phyloP scores from a whole-genome alignment of 2,113 vertebrate species.

The Plecotus auritus region DNA sequence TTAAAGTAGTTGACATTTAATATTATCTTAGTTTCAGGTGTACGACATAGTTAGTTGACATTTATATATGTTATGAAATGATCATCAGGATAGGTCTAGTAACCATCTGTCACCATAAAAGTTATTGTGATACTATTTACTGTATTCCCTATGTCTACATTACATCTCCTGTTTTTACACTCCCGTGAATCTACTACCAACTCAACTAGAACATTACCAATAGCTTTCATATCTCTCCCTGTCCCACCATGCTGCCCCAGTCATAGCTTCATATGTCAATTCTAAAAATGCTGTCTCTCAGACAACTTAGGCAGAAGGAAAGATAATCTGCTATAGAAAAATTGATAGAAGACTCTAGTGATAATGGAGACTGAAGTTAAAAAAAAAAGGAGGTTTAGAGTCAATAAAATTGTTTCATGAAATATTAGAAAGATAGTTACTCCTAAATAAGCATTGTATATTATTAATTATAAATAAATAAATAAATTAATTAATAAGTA shows the following conservation, averaged over 20 bases:
- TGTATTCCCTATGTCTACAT: not conserved
- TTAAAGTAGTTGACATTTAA: not conserved
- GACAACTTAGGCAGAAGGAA: slow-evolving; percentile 10
- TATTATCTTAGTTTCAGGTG: not conserved
- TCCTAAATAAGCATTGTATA: not conserved
- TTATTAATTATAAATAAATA: slow-evolving; percentile 4
- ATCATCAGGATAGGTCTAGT: not conserved
- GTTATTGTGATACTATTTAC: not conserved
- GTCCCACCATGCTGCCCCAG: not conserved
- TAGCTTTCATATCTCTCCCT: not conserved
- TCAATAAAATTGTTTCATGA: slow-evolving; percentile 23
- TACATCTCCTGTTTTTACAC: not conserved
- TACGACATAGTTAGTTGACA: not conserved
- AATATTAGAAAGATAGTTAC: not conserved
- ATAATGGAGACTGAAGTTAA: not conserved
- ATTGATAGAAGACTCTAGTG: not conserved
- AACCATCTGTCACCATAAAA: not conserved
- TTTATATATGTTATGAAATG: not conserved
- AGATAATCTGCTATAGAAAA: slow-evolving; percentile 25
- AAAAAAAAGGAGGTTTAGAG: not conserved
- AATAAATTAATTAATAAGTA: not conserved
- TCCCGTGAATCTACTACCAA: not conserved
- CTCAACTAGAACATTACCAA: not conserved
- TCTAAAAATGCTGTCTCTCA: slow-evolving; percentile 30
- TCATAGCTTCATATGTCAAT: not conserved